Evolutionary conservation across 64 coral and sea anemone species (phyloP).

Genomic region (Montipora efflorescens): DNA sequence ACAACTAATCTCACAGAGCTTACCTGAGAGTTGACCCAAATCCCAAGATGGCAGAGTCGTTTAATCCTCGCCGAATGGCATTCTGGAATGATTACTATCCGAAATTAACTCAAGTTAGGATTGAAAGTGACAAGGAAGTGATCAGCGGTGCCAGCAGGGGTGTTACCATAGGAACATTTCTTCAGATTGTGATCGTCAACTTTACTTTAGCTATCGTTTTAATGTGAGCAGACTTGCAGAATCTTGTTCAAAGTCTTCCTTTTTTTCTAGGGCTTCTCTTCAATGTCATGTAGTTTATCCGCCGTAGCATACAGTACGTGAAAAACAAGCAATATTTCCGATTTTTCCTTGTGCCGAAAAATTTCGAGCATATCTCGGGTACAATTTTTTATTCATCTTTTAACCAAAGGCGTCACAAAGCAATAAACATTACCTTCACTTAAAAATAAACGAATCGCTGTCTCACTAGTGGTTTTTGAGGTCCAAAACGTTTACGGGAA

Average conservation of each 20-base stretch:
- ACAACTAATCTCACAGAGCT: conserved; percentile 10
- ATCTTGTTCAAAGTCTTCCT: neutral
- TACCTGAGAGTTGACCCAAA: conserved; percentile 38
- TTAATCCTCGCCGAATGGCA: conserved; percentile 33
- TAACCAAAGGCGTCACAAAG: no score
- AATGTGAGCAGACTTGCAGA: neutral
- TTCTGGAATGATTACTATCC: conserved; percentile 87
- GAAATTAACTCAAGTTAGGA: conserved; percentile 14
- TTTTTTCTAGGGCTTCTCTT: no score
- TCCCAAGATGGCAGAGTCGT: conserved; percentile 30
- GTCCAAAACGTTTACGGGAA: no score
- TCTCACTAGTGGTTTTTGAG: no score
- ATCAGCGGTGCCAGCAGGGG: neutral
- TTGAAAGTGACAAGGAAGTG: neutral
- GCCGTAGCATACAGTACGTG: no score
- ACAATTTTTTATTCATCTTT: no score
- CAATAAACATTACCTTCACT: no score
- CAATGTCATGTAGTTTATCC: no score
- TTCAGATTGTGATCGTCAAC: neutral
- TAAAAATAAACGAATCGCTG: no score
- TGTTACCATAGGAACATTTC: neutral
- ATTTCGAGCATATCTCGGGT: no score
- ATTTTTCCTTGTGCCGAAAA: no score
- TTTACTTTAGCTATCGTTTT: neutral
- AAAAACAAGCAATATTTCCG: no score